Conservation (phyloP, 2,113 vertebrate species). For the Lophura nycthemera region DNA sequence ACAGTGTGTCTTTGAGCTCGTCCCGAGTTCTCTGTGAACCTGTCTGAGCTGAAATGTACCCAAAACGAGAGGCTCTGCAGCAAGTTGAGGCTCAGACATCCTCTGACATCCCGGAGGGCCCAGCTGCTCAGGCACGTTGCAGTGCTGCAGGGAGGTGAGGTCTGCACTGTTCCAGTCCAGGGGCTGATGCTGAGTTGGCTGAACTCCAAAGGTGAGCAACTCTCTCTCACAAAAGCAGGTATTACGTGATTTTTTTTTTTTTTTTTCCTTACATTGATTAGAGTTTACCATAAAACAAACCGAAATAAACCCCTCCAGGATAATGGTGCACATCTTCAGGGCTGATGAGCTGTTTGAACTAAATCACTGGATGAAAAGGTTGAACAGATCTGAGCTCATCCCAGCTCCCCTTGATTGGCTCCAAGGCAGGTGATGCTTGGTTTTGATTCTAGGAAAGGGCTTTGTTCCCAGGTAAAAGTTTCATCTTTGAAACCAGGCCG, state of each 20-base stretch:
- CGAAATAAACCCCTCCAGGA: neutral
- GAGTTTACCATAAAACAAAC: neutral
- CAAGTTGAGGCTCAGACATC: neutral
- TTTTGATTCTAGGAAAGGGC: neutral
- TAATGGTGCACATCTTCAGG: neutral
- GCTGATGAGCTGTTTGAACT: neutral
- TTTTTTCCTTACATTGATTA: neutral
- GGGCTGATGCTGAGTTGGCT: slow-evolving; percentile 2
- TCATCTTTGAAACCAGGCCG: rapidly evolving
- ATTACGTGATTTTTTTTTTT: neutral
- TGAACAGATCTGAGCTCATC: neutral
- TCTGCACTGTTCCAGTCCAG: neutral
- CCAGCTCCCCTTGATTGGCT: neutral
- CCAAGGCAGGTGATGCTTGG: neutral
- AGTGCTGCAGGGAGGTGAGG: neutral
- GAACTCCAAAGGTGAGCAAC: neutral
- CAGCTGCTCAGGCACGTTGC: neutral
- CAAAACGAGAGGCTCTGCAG: neutral
- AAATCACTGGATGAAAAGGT: neutral
- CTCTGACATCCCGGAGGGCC: neutral
- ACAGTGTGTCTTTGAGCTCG: neutral
- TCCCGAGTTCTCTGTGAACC: neutral
- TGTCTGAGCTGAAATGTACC: neutral
- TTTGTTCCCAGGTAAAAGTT: neutral
- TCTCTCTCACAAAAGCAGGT: rapidly evolving